Base-by-base conservation (phyloP, 2,888 invertebrate species). In the Polyommatus icarus region DNA sequence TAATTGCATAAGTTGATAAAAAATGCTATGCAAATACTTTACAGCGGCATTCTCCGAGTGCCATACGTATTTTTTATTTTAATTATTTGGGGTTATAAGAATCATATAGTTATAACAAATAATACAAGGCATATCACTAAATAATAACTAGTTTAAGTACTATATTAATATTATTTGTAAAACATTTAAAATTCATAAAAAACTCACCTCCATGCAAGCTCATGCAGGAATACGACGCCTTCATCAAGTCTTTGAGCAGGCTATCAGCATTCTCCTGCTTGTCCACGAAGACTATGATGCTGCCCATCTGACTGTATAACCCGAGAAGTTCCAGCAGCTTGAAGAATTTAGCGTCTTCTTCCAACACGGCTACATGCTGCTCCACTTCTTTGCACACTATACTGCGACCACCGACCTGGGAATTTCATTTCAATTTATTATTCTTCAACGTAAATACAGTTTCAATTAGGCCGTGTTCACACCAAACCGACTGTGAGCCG, bases 371-470 rank as follows among this genome's bases (percentile, higher is more conserved):
- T 0, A 98, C 98, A 88, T 99, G 96, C 85, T 99, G 99, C 84
- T 98, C 98, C 0, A 99, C 99, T 71, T 99, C 99, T 88, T 98
- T 98, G 91, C 99, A 99, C 0, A 99, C 99, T 1, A 99, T 96
- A 79, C 99, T 99, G 67, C 99, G 95, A 0, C 99, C 99, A 20
- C 99, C 99, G 3, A 99, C 99, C 94, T 94, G 78, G 0, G 10
- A 73, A 29, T 78, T 1, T 10, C 61, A 12, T 61, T 61, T 24
- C 36, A 12, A 24, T 24, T 24, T 24, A 24, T 24, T 24, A 24
- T 24, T 1, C 5, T 36, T 6, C 36, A 36, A 36, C 36, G 36
- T 36, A 6, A 36, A 36, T 36, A 36, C 36, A 36, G 36, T 36
- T 36, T 36, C 6, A 36, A 6, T 6, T 36, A 32, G 32, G 32